A percentile compares a stretch with the other conserved stretches of the same genome.
These are phyloP conservation scores for Geotrupes spiniger DNA, from an alignment of 2,888 invertebrate species.

Conservation along the genomic window DNA sequence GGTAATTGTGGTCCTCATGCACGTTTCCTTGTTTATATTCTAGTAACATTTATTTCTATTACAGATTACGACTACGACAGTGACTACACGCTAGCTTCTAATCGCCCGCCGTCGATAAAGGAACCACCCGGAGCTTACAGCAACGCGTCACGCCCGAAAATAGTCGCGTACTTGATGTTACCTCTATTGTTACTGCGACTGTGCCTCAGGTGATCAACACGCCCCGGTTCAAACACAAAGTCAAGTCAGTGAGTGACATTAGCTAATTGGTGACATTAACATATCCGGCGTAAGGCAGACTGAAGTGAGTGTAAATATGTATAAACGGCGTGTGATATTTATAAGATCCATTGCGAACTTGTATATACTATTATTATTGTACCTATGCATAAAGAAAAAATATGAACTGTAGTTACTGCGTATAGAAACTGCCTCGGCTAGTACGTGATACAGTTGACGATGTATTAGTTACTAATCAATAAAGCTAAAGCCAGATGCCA, in stretches of 20 bases:
- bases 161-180: conserved; percentile 12
- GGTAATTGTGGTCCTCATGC: no score
- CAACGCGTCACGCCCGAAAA: conserved; percentile 26
- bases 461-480: conserved; percentile 24
- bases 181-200: conserved; percentile 22
- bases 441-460: conserved; percentile 22
- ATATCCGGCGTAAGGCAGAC: conserved; percentile 11
- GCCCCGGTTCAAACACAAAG: conserved; percentile 11
- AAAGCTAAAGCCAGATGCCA: conserved; percentile 19
- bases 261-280: conserved; percentile 19
- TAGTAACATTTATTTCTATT: conserved; percentile 11
- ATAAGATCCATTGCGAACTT: conserved; percentile 1
- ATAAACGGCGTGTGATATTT: conserved; percentile 29
- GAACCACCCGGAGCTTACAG: conserved; percentile 48
- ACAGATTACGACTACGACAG: conserved; percentile 45
- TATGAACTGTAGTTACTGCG: conserved; percentile 18
- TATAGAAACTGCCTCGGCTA: conserved; percentile 22
- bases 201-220: conserved; percentile 38
- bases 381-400: neutral
- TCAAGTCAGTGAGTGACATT: conserved; percentile 4
- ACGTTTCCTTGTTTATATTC: no score
- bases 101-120: conserved; percentile 47
- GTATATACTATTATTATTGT: conserved; percentile 21
- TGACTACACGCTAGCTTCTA: conserved; percentile 48
- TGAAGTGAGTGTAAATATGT: conserved; percentile 35